Conservation (phyloP, 1,140 invertebrate genomes). For the Drosophila sp. region DNA sequence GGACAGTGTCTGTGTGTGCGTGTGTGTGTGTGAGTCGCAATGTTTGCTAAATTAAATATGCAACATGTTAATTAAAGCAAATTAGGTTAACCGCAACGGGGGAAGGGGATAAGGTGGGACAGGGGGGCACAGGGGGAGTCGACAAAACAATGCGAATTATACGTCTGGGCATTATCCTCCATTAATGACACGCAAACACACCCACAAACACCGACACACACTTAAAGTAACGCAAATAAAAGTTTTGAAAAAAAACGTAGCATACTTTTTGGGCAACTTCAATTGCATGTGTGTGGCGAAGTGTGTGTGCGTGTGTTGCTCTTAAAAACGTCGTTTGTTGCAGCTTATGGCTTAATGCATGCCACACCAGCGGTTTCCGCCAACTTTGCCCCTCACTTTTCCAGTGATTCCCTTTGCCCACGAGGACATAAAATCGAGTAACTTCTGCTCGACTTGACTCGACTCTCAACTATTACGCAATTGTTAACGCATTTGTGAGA, state of each 20-base stretch:
- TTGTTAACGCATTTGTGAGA: conserved; percentile 75
- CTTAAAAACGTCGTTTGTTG: conserved; percentile 58
- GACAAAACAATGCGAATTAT: conserved; percentile 39
- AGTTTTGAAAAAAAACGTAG: conserved; percentile 24
- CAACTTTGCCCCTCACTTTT: not conserved
- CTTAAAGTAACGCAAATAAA: not conserved
- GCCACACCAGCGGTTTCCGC: too few relatives aligned
- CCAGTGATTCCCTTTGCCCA: not conserved
- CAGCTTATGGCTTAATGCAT: conserved; percentile 68
- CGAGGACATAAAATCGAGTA: conserved; percentile 13
- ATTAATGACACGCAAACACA: conserved; percentile 28
- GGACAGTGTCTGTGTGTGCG: conserved; percentile 19
- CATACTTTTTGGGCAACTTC: conserved; percentile 58
- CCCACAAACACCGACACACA: not conserved
- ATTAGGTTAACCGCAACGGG: conserved; percentile 71
- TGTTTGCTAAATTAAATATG: conserved; percentile 78
- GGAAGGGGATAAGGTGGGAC: too few relatives aligned
- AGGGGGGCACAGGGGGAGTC: not conserved
- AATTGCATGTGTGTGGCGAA: conserved; percentile 25
- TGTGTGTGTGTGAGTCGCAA: conserved; percentile 39
- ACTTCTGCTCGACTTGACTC: conserved; percentile 11
- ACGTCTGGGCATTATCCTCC: conserved; percentile 14
- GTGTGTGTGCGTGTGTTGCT: conserved; percentile 46
- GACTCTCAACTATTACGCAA: conserved; percentile 53
- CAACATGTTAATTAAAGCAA: conserved; percentile 79